A percentile compares a stretch with the other conserved stretches of the same genome.
Conservation (phyloP, 2,113 vertebrate species). For the Sinocyclocheilus maitianheensis region DNA sequence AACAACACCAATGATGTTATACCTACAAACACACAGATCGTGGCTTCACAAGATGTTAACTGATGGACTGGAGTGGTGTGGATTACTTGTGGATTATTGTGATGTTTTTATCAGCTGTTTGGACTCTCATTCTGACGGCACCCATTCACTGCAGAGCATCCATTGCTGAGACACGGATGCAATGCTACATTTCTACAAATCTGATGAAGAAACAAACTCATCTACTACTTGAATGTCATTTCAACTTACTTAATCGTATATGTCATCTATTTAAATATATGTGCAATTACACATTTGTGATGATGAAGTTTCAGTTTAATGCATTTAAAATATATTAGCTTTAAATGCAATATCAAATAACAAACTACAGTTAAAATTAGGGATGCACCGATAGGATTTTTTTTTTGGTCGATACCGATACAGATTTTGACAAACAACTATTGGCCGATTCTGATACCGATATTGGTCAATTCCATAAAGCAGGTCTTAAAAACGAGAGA, state of each 20-base stretch:
- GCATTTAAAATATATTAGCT: not conserved
- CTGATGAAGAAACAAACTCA: not conserved
- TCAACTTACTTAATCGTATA: too few species aligned
- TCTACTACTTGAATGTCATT: not conserved
- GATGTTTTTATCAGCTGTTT: not conserved
- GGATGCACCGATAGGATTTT: too few species aligned
- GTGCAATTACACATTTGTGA: not conserved
- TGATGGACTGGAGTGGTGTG: not conserved
- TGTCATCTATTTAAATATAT: not conserved
- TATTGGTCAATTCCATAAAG: too few species aligned
- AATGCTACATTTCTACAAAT: not conserved
- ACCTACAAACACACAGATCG: not conserved
- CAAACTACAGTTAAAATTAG: too few species aligned
- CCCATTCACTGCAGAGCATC: not conserved
- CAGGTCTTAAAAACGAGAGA: too few species aligned
- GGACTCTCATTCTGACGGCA: not conserved
- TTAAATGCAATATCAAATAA: not conserved
- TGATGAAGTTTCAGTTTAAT: not conserved
- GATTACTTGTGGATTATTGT: not conserved
- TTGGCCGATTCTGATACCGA: too few species aligned
- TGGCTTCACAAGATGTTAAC: not conserved
- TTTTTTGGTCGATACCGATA: too few species aligned
- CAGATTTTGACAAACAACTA: too few species aligned
- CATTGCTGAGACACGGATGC: not conserved
- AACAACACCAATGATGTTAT: too few species aligned